Evolutionary conservation across 2,888 invertebrate genomes (phyloP).

Genomic region (Clanis bilineata): DNA sequence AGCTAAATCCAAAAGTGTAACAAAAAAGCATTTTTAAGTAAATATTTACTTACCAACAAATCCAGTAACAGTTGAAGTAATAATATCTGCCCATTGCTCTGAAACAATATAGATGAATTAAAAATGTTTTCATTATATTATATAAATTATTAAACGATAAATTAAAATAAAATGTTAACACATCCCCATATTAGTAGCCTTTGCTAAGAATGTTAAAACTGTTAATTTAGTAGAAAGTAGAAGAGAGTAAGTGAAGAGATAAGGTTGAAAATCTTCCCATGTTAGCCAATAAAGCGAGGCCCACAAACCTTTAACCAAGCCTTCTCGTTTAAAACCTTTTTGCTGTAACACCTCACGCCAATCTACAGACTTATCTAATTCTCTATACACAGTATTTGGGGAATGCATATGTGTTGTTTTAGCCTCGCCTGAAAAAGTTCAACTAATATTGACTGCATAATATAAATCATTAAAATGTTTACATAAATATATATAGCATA

Average conservation of each 20-base stretch:
- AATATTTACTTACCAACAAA: constrained; percentile 62
- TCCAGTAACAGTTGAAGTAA: constrained; percentile 49
- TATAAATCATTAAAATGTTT: neutral
- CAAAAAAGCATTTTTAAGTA: too few relatives aligned
- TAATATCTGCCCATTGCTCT: constrained; percentile 69
- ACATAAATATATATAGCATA: too few relatives aligned
- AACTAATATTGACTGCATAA: constrained; percentile 6
- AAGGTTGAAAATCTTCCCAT: constrained; percentile 4
- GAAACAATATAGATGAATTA: constrained; percentile 33
- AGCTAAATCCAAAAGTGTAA: too few relatives aligned
- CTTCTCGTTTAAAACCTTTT: constrained; percentile 55
- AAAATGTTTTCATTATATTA: neutral
- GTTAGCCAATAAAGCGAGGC: constrained; percentile 46
- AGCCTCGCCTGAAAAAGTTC: constrained; percentile 69
- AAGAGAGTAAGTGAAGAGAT: neutral
- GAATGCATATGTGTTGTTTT: constrained; percentile 61
- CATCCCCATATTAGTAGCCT: neutral
- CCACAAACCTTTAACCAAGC: constrained; percentile 77
- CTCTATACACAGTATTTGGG: constrained; percentile 71
- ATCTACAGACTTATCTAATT: constrained; percentile 79
- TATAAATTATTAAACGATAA: neutral
- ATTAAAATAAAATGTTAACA: constrained; percentile 10
- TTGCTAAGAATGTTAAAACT: neutral
- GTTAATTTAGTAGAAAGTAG: neutral
- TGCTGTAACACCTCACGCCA: constrained; percentile 70